Evolutionary conservation across 2,797 vertebrate species (phyloP), one percentile per base, ranked within the genome.

Genomic region (Trematomus bernacchii): DNA sequence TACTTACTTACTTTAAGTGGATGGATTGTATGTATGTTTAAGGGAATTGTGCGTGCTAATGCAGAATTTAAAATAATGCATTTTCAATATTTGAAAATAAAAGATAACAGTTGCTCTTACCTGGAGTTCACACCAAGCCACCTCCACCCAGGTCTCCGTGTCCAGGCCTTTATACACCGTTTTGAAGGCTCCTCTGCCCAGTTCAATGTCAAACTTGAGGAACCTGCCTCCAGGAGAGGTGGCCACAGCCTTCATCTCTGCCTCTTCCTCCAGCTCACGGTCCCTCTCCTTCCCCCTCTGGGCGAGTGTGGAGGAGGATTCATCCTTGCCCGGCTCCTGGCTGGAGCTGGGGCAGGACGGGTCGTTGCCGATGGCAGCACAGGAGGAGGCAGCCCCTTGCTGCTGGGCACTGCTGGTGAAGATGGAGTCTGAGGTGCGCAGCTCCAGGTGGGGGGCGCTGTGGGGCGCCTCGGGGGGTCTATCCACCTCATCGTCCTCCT

Each of bases 121-220:
- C 97, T 98, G 97, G 59, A 99, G 93, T 89, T 98, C 97, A 78
- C 97, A 98, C 97, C 97, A 99, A 68, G 97, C 97, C 87, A 99
- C 97, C 86, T 98, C 97, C 85, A 98, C 97, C 97, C 97, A 98
- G 0, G 97, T 98, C 80, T 98, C 97, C 0, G 97, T 97, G 91
- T 99, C 97, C 77, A 99, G 92, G 74, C 97, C 97, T 92, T 99
- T 99, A 90, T 97, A 99, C 11, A 99, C 97, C 0, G 96, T 98
- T 89, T 99, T 99, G 87, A 99, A 99, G 44, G 97, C 97, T 80
- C 97, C 97, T 78, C 97, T 94, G 40, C 97, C 97, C 43, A 98
- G 86, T 90, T 99, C 97, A 48, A 98, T 97, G 87, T 99, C 97
- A 77, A 99, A 99, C 73, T 99, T 99, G 62, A 99, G 94, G 91